These are phyloP conservation scores for Xiphorhynchus elegans DNA, from an alignment of 2,113 vertebrate species.

Conservation along the genomic window DNA sequence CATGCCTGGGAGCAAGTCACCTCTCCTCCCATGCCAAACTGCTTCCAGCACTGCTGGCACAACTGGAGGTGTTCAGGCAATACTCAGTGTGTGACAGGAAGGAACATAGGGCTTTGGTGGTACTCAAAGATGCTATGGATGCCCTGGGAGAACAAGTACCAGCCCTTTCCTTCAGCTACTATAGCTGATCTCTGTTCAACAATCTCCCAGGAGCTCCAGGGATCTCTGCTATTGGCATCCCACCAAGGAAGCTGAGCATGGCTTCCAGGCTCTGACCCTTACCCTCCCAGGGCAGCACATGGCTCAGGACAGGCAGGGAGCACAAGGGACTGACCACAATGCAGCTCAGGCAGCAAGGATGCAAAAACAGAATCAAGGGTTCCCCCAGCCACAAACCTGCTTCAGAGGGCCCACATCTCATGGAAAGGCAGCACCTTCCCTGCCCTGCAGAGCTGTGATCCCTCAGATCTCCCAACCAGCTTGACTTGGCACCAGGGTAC, in stretches of 20 bases:
- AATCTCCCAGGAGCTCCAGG: neutral
- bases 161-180: neutral
- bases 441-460: fast-evolving
- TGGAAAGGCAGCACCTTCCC: neutral
- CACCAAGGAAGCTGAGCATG: neutral
- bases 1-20: neutral
- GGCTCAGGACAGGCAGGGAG: fast-evolving
- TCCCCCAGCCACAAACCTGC: fast-evolving
- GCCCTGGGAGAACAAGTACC: neutral
- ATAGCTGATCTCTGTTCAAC: neutral
- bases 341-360: neutral
- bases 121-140: neutral
- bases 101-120: neutral
- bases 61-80: neutral
- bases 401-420: fast-evolving
- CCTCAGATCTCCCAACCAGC: neutral
- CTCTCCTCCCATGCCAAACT: neutral
- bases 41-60: fast-evolving
- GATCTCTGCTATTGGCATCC: neutral
- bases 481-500: neutral
- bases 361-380: fast-evolving
- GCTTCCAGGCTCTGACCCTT: neutral
- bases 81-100: fast-evolving
- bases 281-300: fast-evolving
- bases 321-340: neutral